Evolutionary conservation across 1,140 invertebrate species (phyloP).

Genomic region (Drosophila repleta): DNA sequence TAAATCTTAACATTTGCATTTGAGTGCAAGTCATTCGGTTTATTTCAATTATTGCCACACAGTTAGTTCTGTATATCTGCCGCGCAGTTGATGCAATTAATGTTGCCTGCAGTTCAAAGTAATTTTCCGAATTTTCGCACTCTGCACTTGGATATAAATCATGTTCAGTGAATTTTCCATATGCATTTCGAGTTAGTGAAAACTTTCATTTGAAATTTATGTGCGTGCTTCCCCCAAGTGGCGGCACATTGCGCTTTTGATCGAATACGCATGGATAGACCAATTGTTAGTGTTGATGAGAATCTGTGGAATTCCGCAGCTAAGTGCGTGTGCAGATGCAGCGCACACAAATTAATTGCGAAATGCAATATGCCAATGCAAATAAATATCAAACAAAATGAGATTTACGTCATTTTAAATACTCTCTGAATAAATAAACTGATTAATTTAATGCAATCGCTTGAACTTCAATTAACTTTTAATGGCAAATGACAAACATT

Average conservation of each 20-base stretch:
- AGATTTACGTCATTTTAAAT: not conserved
- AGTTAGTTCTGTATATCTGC: not conserved
- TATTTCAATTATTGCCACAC: constrained; percentile 38
- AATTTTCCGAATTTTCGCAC: constrained; percentile 1
- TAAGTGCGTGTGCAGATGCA: not conserved
- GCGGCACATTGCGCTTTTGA: constrained; percentile 18
- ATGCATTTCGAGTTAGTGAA: constrained; percentile 13
- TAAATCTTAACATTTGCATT: constrained; percentile 75
- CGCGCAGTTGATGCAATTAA: constrained; percentile 15
- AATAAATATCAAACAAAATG: constrained; percentile 1
- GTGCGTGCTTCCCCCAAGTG: constrained; percentile 2
- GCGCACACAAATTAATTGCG: not conserved
- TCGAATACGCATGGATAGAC: constrained; percentile 25
- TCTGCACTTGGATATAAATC: constrained; percentile 12
- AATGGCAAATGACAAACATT: not conserved
- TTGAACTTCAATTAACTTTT: not conserved
- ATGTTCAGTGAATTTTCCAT: constrained; percentile 21
- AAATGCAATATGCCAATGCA: not conserved
- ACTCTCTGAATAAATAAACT: not conserved
- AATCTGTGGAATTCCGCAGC: constrained; percentile 5
- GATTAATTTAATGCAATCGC: not conserved
- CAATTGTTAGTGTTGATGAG: constrained; percentile 7
- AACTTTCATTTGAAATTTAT: constrained; percentile 26
- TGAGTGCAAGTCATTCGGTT: constrained; percentile 47
- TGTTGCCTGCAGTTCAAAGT: not conserved